Conservation (phyloP, 2,888 invertebrate species). For the Hirtodrosophila histrioides region DNA sequence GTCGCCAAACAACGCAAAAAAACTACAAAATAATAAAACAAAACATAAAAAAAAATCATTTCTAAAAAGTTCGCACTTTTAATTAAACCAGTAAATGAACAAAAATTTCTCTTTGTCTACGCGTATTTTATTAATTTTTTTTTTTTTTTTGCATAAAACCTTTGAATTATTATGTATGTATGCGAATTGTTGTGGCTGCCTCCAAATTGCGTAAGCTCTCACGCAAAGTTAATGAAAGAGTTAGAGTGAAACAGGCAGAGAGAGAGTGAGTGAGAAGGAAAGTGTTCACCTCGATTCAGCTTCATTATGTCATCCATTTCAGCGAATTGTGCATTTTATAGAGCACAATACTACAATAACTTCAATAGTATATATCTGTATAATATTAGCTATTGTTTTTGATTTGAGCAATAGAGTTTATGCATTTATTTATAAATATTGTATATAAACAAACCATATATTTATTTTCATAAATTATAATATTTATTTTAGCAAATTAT, state of each 20-base stretch:
- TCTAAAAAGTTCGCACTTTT: slow-evolving; percentile 32
- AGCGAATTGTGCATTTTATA: slow-evolving; percentile 39
- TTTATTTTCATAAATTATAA: too few species aligned
- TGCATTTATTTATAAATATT: too few species aligned
- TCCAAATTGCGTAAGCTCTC: slow-evolving; percentile 31
- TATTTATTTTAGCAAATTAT: too few species aligned
- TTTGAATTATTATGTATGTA: slow-evolving; percentile 9
- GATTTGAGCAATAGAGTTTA: too few species aligned
- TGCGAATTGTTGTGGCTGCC: slow-evolving; percentile 14
- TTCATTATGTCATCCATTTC: slow-evolving; percentile 45
- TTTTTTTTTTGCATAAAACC: slow-evolving; percentile 1
- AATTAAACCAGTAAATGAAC: slow-evolving; percentile 15
- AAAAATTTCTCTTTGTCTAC: slow-evolving; percentile 28
- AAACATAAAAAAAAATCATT: slow-evolving; percentile 15
- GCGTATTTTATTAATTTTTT: too few species aligned
- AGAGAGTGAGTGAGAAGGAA: background rate
- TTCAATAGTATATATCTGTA: too few species aligned
- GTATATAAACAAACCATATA: too few species aligned
- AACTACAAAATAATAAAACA: slow-evolving; percentile 12
- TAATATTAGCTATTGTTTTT: too few species aligned
- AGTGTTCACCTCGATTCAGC: slow-evolving; percentile 22
- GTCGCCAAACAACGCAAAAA: slow-evolving; percentile 11
- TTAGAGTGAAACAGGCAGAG: too few species aligned
- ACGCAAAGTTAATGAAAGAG: background rate
- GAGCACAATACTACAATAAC: too few species aligned